These are phyloP conservation scores for Branchinecta lindahli DNA, from an alignment of 1,140 invertebrate species.

Conservation along the genomic window DNA sequence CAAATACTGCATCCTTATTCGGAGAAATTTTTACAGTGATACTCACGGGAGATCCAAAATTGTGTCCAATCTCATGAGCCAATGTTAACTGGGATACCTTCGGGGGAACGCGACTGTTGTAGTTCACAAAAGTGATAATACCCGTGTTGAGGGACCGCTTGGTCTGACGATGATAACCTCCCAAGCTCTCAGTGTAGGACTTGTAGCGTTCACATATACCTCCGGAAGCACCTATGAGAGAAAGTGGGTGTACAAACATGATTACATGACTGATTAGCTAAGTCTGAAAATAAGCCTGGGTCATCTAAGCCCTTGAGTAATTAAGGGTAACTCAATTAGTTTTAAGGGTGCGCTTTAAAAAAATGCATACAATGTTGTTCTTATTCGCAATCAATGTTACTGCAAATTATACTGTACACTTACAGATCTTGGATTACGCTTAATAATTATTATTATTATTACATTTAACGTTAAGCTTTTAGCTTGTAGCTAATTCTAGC, in stretches of 20 bases:
- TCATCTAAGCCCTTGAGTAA: no score
- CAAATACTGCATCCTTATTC: no score
- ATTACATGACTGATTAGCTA: no score
- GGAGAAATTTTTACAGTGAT: no score
- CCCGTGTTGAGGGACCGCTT: constrained; percentile 93
- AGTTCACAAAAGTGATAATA: constrained; percentile 98
- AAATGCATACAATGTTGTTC: constrained; percentile 5
- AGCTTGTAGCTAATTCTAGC: no score
- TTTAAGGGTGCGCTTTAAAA: constrained; percentile 1
- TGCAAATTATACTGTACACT: no score
- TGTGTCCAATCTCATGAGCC: constrained; percentile 98
- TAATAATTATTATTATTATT: no score
- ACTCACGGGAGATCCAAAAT: constrained; percentile 90
- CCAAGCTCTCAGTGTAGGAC: constrained; percentile 85
- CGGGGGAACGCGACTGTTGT: constrained; percentile 86
- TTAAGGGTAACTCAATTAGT: no score
- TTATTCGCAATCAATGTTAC: no score
- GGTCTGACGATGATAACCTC: constrained; percentile 79
- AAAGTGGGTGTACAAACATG: constrained; percentile 16
- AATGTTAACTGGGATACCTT: constrained; percentile 95
- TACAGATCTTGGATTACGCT: no score
- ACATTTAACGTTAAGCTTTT: no score
- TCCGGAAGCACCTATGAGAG: constrained; percentile 65
- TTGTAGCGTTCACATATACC: constrained; percentile 98
- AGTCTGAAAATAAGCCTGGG: no score